A percentile compares a stretch with the other conserved stretches of the same genome.
phyloP scores from a whole-genome alignment of 2,113 vertebrate genomes.

The Ctenomys sociabilis region DNA sequence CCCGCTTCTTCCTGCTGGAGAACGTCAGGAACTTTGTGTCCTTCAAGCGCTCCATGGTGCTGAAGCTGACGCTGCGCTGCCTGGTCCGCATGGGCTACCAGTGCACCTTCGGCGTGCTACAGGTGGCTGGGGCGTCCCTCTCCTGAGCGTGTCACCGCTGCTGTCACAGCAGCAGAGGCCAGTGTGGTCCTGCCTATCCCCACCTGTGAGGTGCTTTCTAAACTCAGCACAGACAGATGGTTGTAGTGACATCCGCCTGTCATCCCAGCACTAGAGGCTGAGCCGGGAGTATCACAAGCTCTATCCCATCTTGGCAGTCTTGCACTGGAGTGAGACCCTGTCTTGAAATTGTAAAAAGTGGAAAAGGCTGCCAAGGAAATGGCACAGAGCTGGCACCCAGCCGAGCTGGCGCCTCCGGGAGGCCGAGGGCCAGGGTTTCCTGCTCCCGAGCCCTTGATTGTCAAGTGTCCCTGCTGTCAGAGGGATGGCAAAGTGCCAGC shows the following conservation, averaged over 20 bases:
- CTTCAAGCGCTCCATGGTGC: constrained; percentile 97
- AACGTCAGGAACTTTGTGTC: constrained; percentile 98
- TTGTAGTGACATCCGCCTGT: neutral
- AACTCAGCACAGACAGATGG: neutral
- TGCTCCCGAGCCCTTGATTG: neutral
- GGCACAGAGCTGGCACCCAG: neutral
- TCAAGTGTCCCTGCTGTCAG: neutral
- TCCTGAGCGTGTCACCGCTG: neutral
- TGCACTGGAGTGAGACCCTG: too few species aligned
- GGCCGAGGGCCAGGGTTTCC: rapidly evolving
- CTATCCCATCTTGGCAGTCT: too few species aligned
- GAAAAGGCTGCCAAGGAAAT: neutral
- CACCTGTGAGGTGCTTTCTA: rapidly evolving
- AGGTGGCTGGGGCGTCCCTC: constrained; percentile 85
- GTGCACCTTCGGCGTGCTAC: constrained; percentile 97
- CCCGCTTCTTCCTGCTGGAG: constrained; percentile 96
- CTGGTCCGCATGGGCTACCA: constrained; percentile 98
- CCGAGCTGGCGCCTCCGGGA: rapidly evolving
- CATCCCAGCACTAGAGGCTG: neutral
- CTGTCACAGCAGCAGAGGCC: neutral
- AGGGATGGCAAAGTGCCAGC: neutral
- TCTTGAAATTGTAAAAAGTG: too few species aligned
- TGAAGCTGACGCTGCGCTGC: constrained; percentile 96
- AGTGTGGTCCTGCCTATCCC: neutral
- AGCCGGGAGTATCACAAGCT: too few species aligned